phyloP scores from a whole-genome alignment of 2,797 vertebrate genomes.

The Silurus aristotelis region DNA sequence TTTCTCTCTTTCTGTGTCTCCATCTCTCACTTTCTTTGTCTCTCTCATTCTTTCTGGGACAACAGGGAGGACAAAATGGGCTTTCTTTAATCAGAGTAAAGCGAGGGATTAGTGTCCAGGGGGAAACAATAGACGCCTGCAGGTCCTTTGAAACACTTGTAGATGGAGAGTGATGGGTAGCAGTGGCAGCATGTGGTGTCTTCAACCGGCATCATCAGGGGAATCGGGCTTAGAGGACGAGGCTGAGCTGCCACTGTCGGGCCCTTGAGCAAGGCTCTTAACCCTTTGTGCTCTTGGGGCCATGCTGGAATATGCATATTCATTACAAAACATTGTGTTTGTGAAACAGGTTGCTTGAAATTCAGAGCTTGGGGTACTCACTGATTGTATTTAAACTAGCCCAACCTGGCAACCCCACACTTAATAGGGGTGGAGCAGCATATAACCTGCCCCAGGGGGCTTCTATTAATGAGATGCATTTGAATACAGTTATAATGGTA shows the following conservation, averaged over 20 bases:
- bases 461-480: background rate
- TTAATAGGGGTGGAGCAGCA: background rate
- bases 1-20: no score
- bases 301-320: no score
- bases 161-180: constrained; percentile 48
- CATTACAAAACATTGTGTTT: no score
- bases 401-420: background rate
- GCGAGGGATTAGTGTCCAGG: constrained; percentile 71
- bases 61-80: constrained; percentile 59
- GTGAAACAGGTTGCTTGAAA: no score
- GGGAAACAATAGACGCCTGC: constrained; percentile 51
- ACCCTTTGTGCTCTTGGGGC: no score
- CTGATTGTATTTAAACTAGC: no score
- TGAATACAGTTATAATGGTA: background rate
- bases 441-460: background rate
- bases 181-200: constrained; percentile 29
- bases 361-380: no score
- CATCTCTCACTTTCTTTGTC: no score
- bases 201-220: constrained; percentile 8
- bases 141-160: constrained; percentile 30
- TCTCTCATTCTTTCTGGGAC: constrained; percentile 41
- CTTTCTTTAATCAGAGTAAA: constrained; percentile 72
- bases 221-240: constrained; percentile 19
- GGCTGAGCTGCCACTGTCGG: background rate
- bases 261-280: no score